These are phyloP conservation scores for Chloropsis cyanopogon DNA, from an alignment of 2,113 vertebrate species.

Conservation along the genomic window DNA sequence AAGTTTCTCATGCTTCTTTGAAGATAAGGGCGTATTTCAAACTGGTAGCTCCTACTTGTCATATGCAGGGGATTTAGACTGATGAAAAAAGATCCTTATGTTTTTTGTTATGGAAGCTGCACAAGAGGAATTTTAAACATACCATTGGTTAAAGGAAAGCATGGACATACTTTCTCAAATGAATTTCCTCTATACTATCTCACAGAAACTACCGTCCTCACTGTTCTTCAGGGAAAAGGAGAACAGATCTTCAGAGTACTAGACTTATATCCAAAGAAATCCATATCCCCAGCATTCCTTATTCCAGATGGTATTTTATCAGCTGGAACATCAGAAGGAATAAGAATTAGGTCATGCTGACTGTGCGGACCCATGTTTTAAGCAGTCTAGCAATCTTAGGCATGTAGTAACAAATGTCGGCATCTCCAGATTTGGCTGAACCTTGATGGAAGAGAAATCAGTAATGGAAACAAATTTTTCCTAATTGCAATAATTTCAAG, in stretches of 20 bases:
- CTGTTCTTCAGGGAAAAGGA: neutral
- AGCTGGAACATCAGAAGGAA: conserved; percentile 24
- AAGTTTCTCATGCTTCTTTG: neutral
- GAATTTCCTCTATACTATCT: neutral
- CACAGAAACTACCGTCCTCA: neutral
- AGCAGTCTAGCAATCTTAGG: neutral
- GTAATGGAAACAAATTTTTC: neutral
- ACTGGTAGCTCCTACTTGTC: neutral
- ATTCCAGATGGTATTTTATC: conserved; percentile 39
- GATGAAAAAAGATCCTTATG: neutral
- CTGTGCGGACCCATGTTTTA: neutral
- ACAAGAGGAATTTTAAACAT: neutral
- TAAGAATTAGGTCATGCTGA: neutral
- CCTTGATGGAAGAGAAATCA: neutral
- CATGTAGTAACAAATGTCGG: neutral
- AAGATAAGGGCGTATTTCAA: neutral
- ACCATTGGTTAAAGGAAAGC: neutral
- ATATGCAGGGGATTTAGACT: neutral
- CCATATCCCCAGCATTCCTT: neutral
- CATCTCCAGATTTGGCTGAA: neutral
- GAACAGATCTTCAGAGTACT: neutral
- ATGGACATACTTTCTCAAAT: neutral
- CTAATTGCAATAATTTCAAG: neutral
- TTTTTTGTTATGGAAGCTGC: neutral
- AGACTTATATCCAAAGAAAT: neutral